A percentile compares a stretch with the other conserved stretches of the same genome.
phyloP scores from a whole-genome alignment of 2,888 invertebrate species.

The Lasioglossum leucozonium region DNA sequence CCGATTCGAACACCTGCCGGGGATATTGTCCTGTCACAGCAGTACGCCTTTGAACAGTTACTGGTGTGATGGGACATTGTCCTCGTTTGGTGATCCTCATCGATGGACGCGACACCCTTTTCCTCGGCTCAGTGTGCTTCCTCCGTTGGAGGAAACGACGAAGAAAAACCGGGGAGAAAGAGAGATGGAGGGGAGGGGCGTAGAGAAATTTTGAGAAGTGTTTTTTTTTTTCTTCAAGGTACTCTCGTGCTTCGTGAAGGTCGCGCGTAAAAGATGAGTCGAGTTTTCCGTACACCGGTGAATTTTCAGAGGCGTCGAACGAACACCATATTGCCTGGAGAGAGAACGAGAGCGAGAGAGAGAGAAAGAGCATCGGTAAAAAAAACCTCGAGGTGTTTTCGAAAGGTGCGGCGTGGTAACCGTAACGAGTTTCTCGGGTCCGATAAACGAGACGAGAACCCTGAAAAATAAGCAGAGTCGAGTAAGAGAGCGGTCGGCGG shows the following conservation, averaged over 20 bases:
- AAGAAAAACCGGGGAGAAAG: background rate
- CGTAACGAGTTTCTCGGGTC: background rate
- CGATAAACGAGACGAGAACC: too few species aligned
- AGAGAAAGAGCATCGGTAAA: background rate
- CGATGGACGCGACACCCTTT: background rate
- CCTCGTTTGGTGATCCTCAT: conserved; percentile 85
- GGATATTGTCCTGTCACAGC: conserved; percentile 99
- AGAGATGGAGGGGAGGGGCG: background rate
- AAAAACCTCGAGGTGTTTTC: background rate
- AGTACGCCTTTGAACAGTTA: conserved; percentile 92
- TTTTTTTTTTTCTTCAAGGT: conserved; percentile 24
- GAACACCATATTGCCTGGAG: background rate
- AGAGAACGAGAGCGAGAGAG: too few species aligned
- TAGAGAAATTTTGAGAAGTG: conserved; percentile 21
- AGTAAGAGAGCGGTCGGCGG: background rate
- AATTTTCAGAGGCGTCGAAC: background rate
- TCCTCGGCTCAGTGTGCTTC: conserved; percentile 21
- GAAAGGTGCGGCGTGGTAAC: background rate
- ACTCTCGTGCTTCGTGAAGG: conserved; percentile 54
- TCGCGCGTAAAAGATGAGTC: background rate
- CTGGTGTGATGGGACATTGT: conserved; percentile 97
- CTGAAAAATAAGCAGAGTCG: background rate
- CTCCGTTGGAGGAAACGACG: background rate
- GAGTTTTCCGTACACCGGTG: background rate
- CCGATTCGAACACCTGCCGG: conserved; percentile 86